A percentile compares a stretch with the other conserved stretches of the same genome.
These are phyloP conservation scores for Cryptotis parvus DNA, from an alignment of 2,113 vertebrate genomes.

Conservation along the genomic window DNA sequence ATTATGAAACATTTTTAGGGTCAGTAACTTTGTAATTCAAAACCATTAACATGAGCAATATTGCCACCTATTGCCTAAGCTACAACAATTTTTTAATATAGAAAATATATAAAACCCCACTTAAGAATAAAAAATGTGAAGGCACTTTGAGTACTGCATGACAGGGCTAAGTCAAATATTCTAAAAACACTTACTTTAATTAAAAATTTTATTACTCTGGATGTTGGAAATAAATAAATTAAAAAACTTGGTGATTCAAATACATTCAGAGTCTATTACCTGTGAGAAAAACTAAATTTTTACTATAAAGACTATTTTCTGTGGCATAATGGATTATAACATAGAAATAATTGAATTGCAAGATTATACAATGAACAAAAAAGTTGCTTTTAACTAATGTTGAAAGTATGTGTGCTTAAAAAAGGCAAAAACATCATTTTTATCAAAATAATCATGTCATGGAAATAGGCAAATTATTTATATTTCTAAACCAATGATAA, in stretches of 20 bases:
- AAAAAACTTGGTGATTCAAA: not conserved
- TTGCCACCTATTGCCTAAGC: too few relatives aligned
- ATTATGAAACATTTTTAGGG: too few relatives aligned
- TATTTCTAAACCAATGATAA: slow-evolving; percentile 78
- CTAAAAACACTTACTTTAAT: too few relatives aligned
- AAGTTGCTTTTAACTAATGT: not conserved
- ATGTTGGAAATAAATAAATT: too few relatives aligned
- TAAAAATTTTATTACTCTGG: too few relatives aligned
- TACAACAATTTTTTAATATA: too few relatives aligned
- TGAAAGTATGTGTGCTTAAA: not conserved
- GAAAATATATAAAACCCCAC: too few relatives aligned
- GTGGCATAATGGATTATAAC: not conserved
- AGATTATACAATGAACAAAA: not conserved
- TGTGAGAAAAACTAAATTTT: slow-evolving; percentile 32
- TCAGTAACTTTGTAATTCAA: too few relatives aligned
- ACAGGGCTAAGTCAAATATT: too few relatives aligned
- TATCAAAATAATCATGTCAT: slow-evolving; percentile 36
- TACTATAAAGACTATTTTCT: slow-evolving; percentile 15
- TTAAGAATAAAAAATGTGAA: too few relatives aligned
- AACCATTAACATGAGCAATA: too few relatives aligned
- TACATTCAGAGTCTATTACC: slow-evolving; percentile 40
- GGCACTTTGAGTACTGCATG: too few relatives aligned
- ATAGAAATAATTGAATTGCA: slow-evolving; percentile 27
- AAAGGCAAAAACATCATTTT: not conserved
- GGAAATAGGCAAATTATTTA: slow-evolving; percentile 61